A percentile compares a stretch with the other conserved stretches of the same genome.
Evolutionary conservation across 2,797 vertebrate species (phyloP).

Genomic region (Pangasius mekongensis): DNA sequence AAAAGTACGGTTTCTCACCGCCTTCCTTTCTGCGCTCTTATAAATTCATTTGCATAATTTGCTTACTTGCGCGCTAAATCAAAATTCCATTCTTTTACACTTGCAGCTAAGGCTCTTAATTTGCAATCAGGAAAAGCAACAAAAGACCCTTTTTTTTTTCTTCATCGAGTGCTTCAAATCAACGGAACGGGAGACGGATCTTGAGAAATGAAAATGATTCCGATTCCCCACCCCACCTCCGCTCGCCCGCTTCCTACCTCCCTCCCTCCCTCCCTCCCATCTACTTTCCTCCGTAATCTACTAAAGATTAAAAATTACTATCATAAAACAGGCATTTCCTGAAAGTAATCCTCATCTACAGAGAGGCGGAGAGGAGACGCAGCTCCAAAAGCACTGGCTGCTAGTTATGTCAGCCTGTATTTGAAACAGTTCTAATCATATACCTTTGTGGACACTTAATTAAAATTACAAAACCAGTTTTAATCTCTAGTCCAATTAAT

Average conservation of each 20-base stretch:
- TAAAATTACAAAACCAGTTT: slow-evolving; percentile 99
- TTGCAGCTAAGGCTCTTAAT: slow-evolving; percentile 74
- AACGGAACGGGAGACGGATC: slow-evolving; percentile 85
- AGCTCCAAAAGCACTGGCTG: slow-evolving; percentile 86
- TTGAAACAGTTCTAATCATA: slow-evolving; percentile 99
- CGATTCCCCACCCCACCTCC: slow-evolving; percentile 63
- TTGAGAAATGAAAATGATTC: slow-evolving; percentile 86
- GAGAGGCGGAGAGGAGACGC: slow-evolving; percentile 59
- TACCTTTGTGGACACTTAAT: slow-evolving; percentile 99
- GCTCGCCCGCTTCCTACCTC: background rate
- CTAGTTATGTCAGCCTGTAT: slow-evolving; percentile 99
- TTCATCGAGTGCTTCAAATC: slow-evolving; percentile 84
- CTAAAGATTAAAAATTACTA: slow-evolving; percentile 97
- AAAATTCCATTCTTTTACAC: slow-evolving; percentile 61
- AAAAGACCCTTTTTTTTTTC: slow-evolving; percentile 80
- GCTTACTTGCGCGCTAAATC: slow-evolving; percentile 60
- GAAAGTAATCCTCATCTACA: slow-evolving; percentile 88
- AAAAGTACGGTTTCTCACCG: slow-evolving; percentile 32
- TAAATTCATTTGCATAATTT: slow-evolving; percentile 65
- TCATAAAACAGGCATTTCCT: slow-evolving; percentile 99
- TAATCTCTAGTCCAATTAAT: slow-evolving; percentile 99
- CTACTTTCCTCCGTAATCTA: slow-evolving; percentile 95
- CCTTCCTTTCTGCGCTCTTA: slow-evolving; percentile 44
- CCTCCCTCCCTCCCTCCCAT: slow-evolving; percentile 73
- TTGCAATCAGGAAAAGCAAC: slow-evolving; percentile 82